Evolutionary conservation across 2,113 vertebrate species (phyloP), one percentile per base, ranked within the genome.

Genomic region (Bagarius yarrelli): DNA sequence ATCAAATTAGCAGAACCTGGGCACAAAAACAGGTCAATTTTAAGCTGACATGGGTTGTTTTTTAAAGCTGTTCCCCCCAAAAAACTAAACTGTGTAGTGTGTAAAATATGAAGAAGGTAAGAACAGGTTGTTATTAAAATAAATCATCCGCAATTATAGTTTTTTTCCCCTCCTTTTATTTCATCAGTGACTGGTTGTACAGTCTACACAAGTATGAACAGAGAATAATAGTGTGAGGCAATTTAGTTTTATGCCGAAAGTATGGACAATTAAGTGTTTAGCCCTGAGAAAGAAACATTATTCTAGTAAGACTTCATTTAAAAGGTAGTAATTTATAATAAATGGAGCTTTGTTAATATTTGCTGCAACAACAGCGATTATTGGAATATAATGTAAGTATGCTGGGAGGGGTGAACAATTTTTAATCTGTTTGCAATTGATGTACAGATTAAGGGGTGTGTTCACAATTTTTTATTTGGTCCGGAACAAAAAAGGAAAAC

Each of bases 1-100:
- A 86, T 80, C 76, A 85, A 84, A 85, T 86, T 81, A 87, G 81
- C 52, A 76, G 36, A 73, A 15, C 57, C 52, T 6, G 53, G 69
- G 53, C 55, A 69, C 70, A 78, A 67, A 25, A 55, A 61, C 53
- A 30, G 19, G 6, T 53, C 12, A n/a, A 36, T 71, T 81, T 74
- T 27, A 60, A 55, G 47, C 47, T 66, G 25, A 47, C 34, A 21
- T 66, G 21, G 16, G 32, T n/a, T 18, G 4, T 61, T 63, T 9
- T 21, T 23, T 19, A 23, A 19, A 40, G 69, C 11, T 71, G 27
- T 21, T 21, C 27, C 52, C 25, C 30, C 25, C 8, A 14, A 72
- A 32, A 71, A 6, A 21, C 15, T 19, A 25, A 34, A 19, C 8
- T 5, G 47, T 71, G 3, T 12, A 53, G 1, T 47, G 44, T 47